Evolutionary conservation across 2,113 vertebrate species (phyloP).

Genomic region (Crotalus horridus): DNA sequence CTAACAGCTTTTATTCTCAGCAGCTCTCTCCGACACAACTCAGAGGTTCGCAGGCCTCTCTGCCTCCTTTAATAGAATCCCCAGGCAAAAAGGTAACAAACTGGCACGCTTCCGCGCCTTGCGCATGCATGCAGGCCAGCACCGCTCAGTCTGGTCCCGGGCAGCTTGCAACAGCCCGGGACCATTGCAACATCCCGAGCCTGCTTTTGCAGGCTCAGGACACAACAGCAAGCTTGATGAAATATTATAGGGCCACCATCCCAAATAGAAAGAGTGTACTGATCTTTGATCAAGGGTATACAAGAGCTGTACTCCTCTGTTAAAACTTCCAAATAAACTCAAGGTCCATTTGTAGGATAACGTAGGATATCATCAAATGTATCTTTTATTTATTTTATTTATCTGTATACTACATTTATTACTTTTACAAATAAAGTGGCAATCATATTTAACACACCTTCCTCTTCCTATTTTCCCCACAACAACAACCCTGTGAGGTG

Average conservation of each 20-base stretch:
- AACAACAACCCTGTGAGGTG: background rate
- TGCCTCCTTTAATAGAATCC: no score
- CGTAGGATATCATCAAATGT: background rate
- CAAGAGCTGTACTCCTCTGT: background rate
- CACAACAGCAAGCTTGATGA: background rate
- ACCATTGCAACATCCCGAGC: no score
- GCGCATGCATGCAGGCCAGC: no score
- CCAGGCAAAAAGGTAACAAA: no score
- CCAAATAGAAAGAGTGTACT: background rate
- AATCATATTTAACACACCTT: background rate
- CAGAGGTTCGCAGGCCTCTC: no score
- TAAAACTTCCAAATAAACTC: background rate
- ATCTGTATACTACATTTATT: background rate
- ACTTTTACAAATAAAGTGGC: background rate
- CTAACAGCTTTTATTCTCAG: no score
- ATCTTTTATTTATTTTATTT: background rate
- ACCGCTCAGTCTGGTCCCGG: no score
- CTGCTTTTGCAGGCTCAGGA: no score
- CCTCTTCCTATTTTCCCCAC: background rate
- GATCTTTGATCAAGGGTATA: background rate
- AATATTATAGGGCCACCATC: background rate
- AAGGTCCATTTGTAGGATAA: background rate
- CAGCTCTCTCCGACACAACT: no score
- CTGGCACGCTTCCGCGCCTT: no score
- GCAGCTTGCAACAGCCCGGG: no score